Conservation (phyloP, 2,888 invertebrate genomes). For the Aelia acuminata region DNA sequence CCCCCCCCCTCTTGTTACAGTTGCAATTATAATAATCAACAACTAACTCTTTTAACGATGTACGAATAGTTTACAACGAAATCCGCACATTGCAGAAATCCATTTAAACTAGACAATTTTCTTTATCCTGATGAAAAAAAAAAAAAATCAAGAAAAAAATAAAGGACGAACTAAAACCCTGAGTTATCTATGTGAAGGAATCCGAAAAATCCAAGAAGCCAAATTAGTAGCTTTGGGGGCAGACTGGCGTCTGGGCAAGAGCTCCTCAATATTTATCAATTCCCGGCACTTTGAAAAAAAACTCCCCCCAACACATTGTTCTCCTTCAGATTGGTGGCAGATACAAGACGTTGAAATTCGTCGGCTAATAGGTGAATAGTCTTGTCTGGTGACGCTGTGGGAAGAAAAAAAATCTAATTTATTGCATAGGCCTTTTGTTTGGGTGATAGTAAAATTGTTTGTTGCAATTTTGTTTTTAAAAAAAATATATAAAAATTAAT, state of each 20-base stretch:
- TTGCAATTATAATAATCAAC: too few species aligned
- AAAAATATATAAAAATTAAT: too few species aligned
- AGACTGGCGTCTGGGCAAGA: background rate
- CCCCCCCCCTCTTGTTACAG: too few species aligned
- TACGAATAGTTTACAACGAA: background rate
- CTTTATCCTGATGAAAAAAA: background rate
- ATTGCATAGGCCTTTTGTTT: background rate
- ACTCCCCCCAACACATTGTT: constrained; percentile 3
- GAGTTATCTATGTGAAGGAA: background rate
- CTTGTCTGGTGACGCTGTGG: background rate
- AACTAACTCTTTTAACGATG: too few species aligned
- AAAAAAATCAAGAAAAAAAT: background rate
- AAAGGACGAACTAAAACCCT: background rate
- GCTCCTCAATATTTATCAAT: constrained; percentile 21
- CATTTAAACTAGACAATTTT: background rate
- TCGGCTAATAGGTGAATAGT: constrained; percentile 32
- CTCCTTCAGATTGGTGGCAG: background rate
- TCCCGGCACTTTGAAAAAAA: constrained; percentile 32
- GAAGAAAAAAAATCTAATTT: background rate
- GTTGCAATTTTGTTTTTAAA: background rate
- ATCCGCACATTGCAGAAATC: background rate
- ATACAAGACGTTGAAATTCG: constrained; percentile 35
- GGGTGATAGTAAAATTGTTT: background rate
- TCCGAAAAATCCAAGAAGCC: background rate
- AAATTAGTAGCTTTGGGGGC: constrained; percentile 7